Conservation (phyloP, 2,888 invertebrate genomes). For the Andrena flavipes region DNA sequence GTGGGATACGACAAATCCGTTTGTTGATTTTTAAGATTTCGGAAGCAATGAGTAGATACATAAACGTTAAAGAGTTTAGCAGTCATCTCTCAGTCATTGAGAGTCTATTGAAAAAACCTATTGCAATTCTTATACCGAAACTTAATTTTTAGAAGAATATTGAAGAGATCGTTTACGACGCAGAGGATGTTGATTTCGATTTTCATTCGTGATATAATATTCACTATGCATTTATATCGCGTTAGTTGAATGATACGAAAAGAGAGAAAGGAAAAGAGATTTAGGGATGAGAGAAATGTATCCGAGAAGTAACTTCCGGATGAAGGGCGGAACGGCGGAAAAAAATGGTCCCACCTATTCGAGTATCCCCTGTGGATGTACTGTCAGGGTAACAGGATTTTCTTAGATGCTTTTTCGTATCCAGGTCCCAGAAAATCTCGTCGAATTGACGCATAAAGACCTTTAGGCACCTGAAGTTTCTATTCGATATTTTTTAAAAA, state of each 20-base stretch:
- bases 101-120: too few relatives aligned
- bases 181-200: too few relatives aligned
- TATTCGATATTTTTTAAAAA: not conserved
- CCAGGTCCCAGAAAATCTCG: slow-evolving; percentile 19
- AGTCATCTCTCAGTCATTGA: too few relatives aligned
- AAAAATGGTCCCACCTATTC: slow-evolving; percentile 51
- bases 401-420: slow-evolving; percentile 43
- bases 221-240: not conserved
- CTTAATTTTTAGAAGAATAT: too few relatives aligned
- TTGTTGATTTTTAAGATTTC: not conserved
- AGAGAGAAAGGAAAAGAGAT: slow-evolving; percentile 16
- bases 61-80: too few relatives aligned
- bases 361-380: slow-evolving; percentile 20
- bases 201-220: not conserved
- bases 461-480: not conserved
- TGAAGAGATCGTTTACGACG: too few relatives aligned
- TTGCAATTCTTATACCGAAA: too few relatives aligned
- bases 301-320: slow-evolving; percentile 44
- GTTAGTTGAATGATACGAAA: not conserved
- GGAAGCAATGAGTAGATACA: not conserved
- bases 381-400: slow-evolving; percentile 56
- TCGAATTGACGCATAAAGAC: slow-evolving; percentile 43
- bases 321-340: slow-evolving; percentile 49
- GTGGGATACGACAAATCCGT: not conserved
- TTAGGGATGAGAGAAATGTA: slow-evolving; percentile 31